These are phyloP conservation scores for Pelodytes ibericus DNA, from an alignment of 2,797 vertebrate species.

Conservation along the genomic window DNA sequence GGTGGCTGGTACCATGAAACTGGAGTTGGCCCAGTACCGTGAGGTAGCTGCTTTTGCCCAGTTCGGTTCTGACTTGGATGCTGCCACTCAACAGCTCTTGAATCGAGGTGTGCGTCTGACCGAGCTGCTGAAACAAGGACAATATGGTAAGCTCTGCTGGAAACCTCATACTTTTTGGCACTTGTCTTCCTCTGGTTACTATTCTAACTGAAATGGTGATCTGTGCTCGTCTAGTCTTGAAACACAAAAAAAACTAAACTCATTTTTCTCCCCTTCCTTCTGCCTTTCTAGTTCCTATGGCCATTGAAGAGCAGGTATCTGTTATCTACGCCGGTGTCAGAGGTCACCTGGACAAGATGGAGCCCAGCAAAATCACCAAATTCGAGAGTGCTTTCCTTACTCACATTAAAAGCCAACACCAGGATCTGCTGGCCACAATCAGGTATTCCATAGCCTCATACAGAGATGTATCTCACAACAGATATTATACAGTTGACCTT, in stretches of 20 bases:
- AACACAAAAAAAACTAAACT: too few relatives aligned
- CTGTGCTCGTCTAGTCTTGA: too few relatives aligned
- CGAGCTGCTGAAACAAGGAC: slow-evolving; percentile 95
- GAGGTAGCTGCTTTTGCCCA: slow-evolving; percentile 97
- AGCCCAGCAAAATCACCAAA: slow-evolving; percentile 96
- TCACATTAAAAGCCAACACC: slow-evolving; percentile 89
- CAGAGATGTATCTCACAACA: too few relatives aligned
- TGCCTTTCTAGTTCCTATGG: slow-evolving; percentile 90
- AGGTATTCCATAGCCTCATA: too few relatives aligned
- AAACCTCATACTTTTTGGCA: too few relatives aligned
- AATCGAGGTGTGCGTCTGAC: slow-evolving; percentile 97
- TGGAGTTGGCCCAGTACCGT: slow-evolving; percentile 95
- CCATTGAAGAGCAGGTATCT: slow-evolving; percentile 96
- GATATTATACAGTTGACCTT: too few relatives aligned
- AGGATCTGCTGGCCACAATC: slow-evolving; percentile 84
- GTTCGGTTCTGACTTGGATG: slow-evolving; percentile 95
- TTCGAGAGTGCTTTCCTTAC: slow-evolving; percentile 94
- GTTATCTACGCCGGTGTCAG: slow-evolving; percentile 97
- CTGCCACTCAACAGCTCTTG: slow-evolving; percentile 95
- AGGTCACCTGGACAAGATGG: slow-evolving; percentile 95
- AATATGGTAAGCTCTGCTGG: slow-evolving; percentile 76
- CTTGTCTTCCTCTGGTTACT: too few relatives aligned
- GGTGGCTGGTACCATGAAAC: slow-evolving; percentile 98
- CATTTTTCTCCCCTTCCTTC: too few relatives aligned
- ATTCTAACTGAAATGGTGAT: too few relatives aligned